phyloP scores from a whole-genome alignment of 2,888 invertebrate genomes.

The Drosophila picticornis region DNA sequence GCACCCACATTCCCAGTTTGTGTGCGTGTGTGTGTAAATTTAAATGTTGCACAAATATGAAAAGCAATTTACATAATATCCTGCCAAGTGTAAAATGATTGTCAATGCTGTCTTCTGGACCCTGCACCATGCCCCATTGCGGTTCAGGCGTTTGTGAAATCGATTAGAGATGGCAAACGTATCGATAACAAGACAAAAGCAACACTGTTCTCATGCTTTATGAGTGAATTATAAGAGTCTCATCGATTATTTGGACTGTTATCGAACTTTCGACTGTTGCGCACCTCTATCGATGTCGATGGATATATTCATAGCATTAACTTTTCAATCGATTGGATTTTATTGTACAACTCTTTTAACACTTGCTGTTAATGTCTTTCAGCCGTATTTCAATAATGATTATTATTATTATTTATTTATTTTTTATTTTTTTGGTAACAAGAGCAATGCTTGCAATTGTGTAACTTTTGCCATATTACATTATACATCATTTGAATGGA shows the following conservation, averaged over 20 bases:
- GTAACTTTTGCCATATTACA: conserved; percentile 2
- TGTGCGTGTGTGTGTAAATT: conserved; percentile 61
- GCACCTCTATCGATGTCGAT: conserved; percentile 1
- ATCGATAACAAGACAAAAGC: background rate
- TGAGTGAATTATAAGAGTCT: no score
- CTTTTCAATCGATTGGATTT: background rate
- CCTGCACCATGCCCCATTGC: background rate
- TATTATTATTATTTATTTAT: no score
- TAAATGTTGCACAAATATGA: conserved; percentile 82
- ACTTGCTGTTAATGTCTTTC: background rate
- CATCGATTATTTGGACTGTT: background rate
- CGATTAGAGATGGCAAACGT: conserved; percentile 23
- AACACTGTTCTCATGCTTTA: background rate
- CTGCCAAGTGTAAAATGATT: conserved; percentile 82
- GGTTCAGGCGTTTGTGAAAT: conserved; percentile 27
- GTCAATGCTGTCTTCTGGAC: conserved; percentile 65
- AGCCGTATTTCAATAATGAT: background rate
- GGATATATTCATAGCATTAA: background rate
- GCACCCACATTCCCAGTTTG: conserved; percentile 1
- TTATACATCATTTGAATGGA: conserved; percentile 14
- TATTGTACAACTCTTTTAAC: background rate
- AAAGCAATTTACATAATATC: conserved; percentile 82
- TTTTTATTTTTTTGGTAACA: background rate
- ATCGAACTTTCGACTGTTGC: background rate
- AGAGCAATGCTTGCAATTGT: background rate